Conservation (phyloP, 2,888 invertebrate species). For the Drosophila austrosaltans region DNA sequence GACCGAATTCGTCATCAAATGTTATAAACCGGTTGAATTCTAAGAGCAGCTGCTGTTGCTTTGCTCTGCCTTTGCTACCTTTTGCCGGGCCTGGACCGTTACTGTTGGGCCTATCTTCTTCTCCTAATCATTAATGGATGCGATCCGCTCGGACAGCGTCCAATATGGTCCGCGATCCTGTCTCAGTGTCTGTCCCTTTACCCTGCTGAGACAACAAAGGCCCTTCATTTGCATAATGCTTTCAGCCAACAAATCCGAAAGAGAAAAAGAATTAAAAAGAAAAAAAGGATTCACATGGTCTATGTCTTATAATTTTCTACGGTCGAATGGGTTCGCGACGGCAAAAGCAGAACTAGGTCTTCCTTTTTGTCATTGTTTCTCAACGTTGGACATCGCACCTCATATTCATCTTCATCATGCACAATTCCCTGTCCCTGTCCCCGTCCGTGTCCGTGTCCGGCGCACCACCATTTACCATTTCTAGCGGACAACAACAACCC, state of each 20-base stretch:
- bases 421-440: not conserved
- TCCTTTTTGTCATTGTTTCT: constrained; percentile 74
- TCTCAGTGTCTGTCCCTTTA: constrained; percentile 18
- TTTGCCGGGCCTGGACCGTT: constrained; percentile 50
- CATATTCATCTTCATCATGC: constrained; percentile 33
- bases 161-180: constrained; percentile 30
- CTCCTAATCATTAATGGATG: constrained; percentile 48
- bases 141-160: constrained; percentile 72
- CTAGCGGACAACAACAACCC: constrained; percentile 14
- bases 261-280: constrained; percentile 3
- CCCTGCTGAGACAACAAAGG: constrained; percentile 50
- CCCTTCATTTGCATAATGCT: constrained; percentile 74
- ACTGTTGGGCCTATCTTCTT: constrained; percentile 25
- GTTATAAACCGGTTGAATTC: constrained; percentile 49
- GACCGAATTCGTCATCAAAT: not conserved
- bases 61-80: not conserved
- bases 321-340: constrained; percentile 63
- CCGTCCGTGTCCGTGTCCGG: constrained; percentile 59
- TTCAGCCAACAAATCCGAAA: constrained; percentile 58
- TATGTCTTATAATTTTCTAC: constrained; percentile 63
- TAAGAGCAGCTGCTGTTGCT: constrained; percentile 30
- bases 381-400: constrained; percentile 83
- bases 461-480: constrained; percentile 36
- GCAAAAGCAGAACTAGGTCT: constrained; percentile 17
- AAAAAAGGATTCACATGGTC: constrained; percentile 58